Percentiles rank a stretch among this genome's conserved stretches.
Evolutionary conservation across 2,113 vertebrate species (phyloP).

Genomic region (Anhinga rufa): DNA sequence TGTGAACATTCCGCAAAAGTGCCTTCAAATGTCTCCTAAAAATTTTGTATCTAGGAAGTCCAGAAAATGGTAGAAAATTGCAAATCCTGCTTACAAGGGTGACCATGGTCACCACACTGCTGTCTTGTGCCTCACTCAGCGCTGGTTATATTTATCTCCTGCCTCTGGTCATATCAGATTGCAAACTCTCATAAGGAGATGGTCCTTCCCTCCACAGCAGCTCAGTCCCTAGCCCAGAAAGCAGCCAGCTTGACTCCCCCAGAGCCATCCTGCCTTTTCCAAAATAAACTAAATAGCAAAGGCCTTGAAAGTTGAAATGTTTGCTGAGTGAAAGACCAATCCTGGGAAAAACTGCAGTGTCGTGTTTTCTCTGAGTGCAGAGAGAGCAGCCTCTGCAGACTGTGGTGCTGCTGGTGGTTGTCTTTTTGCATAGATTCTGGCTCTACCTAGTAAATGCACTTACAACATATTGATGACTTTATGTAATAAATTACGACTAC

Average conservation of each 20-base stretch:
- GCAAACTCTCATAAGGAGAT: neutral
- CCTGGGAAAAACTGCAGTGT: neutral
- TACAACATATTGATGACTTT: neutral
- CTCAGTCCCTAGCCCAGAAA: neutral
- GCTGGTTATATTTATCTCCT: neutral
- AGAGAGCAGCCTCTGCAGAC: neutral
- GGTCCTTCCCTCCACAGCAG: neutral
- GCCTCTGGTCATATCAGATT: neutral
- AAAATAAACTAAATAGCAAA: neutral
- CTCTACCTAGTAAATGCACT: neutral
- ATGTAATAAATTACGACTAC: neutral
- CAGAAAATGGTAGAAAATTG: neutral
- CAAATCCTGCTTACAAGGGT: neutral
- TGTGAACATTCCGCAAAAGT: neutral
- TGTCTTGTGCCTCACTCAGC: neutral
- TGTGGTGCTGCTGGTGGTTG: neutral
- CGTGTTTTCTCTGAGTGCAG: fast-evolving
- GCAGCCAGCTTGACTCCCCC: neutral
- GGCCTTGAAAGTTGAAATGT: neutral
- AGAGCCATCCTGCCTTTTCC: neutral
- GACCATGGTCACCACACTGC: neutral
- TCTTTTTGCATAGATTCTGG: neutral
- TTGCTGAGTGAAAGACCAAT: neutral
- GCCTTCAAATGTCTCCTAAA: neutral
- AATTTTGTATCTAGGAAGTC: neutral